Percentiles rank a stretch among this genome's conserved stretches.
Conservation (phyloP, 2,113 vertebrate species). For the Lamprotornis superbus region DNA sequence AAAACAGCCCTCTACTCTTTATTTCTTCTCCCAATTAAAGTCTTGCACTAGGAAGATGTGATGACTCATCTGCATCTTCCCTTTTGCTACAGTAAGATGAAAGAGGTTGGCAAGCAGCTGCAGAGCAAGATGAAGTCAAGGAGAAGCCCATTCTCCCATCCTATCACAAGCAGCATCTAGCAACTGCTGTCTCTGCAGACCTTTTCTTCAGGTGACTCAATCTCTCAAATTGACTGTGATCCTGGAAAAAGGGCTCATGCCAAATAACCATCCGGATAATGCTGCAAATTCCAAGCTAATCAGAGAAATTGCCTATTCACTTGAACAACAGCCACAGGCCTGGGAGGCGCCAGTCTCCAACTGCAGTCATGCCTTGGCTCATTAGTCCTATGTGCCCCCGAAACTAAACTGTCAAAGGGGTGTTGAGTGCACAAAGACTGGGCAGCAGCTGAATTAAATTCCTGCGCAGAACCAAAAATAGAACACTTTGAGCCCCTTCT, state of each 20-base stretch:
- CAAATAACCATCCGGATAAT: slow-evolving; percentile 46
- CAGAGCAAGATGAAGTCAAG: neutral
- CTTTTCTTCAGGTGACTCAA: slow-evolving; percentile 41
- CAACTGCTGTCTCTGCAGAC: neutral
- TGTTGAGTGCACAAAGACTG: slow-evolving; percentile 28
- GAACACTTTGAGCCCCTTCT: slow-evolving; percentile 41
- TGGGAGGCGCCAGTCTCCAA: slow-evolving; percentile 32
- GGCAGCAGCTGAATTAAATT: slow-evolving; percentile 64
- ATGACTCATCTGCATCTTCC: neutral
- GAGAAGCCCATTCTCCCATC: neutral
- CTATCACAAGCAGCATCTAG: neutral
- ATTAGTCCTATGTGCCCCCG: slow-evolving; percentile 40
- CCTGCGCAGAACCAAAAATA: slow-evolving; percentile 47
- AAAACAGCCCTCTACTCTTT: neutral
- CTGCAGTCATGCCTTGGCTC: slow-evolving; percentile 49
- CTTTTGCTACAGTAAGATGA: neutral
- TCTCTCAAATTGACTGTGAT: slow-evolving; percentile 16
- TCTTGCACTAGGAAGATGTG: neutral
- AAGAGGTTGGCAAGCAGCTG: neutral
- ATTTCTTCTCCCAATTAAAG: neutral
- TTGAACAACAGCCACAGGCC: slow-evolving; percentile 46
- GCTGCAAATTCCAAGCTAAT: slow-evolving; percentile 56
- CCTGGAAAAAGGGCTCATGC: slow-evolving; percentile 18
- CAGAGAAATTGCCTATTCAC: slow-evolving; percentile 51
- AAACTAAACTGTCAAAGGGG: slow-evolving; percentile 58